A percentile compares a stretch with the other conserved stretches of the same genome.
These are phyloP conservation scores for Holothuria leucospilota DNA, from an alignment of 53 echinoderm and acorn worm species.

Conservation along the genomic window DNA sequence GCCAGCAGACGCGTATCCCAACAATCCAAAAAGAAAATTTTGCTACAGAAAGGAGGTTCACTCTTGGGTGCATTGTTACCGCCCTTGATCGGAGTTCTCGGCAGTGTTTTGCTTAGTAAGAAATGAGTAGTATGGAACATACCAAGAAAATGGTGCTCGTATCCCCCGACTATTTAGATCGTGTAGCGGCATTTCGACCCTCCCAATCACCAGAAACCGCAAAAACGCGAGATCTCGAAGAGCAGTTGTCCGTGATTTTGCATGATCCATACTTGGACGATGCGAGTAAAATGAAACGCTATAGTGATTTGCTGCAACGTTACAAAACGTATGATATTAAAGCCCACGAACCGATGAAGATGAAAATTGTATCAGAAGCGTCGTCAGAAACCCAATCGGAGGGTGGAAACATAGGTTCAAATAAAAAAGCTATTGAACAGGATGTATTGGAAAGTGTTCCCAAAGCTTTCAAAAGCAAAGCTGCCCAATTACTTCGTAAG, in stretches of 20 bases:
- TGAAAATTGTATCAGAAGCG: not conserved
- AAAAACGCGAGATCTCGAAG: constrained; percentile 26
- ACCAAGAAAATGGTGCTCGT: constrained; percentile 33
- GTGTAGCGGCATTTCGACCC: not conserved
- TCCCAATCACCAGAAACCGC: not conserved
- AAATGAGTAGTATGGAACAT: constrained; percentile 2
- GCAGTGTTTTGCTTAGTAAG: not conserved
- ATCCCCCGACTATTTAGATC: constrained; percentile 16
- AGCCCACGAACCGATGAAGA: not conserved
- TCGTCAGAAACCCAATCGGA: not conserved
- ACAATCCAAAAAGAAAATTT: too few species aligned
- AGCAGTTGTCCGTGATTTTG: not conserved
- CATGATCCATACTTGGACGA: constrained; percentile 13
- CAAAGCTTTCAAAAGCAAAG: not conserved
- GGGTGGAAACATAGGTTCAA: not conserved
- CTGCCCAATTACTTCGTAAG: not conserved
- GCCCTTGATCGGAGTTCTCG: constrained; percentile 48
- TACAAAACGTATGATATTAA: constrained; percentile 1
- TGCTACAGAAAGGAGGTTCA: constrained; percentile 57
- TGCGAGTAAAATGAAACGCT: constrained; percentile 28
- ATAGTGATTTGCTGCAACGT: constrained; percentile 1
- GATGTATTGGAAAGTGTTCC: not conserved
- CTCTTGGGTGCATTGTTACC: constrained; percentile 17
- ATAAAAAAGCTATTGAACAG: not conserved
- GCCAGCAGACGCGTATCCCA: constrained; percentile 43